phyloP scores from a whole-genome alignment of 2,113 vertebrate genomes.

The Hippocampus mohnikei region DNA sequence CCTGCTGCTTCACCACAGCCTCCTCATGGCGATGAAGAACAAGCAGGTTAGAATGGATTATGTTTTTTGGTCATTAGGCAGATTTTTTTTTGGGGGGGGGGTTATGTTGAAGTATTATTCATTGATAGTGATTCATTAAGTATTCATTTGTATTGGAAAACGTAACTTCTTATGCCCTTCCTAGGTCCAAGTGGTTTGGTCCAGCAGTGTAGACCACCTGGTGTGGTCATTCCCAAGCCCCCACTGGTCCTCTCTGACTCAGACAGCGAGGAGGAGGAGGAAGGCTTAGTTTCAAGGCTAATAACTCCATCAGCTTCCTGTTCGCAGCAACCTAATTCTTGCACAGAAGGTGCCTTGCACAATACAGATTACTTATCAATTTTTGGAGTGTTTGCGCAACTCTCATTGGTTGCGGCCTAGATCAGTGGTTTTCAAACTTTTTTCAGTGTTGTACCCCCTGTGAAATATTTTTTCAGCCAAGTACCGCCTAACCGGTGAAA shows the following conservation, averaged over 20 bases:
- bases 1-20: slow-evolving; percentile 54
- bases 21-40: slow-evolving; percentile 80
- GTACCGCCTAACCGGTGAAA: too few species aligned
- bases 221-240: slow-evolving; percentile 71
- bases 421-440: too few species aligned
- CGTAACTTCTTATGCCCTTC: background rate
- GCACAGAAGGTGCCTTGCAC: slow-evolving; percentile 61
- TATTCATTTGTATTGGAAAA: background rate
- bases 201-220: slow-evolving; percentile 68
- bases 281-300: slow-evolving; percentile 61
- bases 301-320: slow-evolving; percentile 55
- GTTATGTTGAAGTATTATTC: too few species aligned
- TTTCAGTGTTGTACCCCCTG: too few species aligned
- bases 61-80: background rate
- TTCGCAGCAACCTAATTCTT: slow-evolving; percentile 67
- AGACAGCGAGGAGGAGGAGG: slow-evolving; percentile 95
- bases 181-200: slow-evolving; percentile 87
- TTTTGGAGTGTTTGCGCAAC: slow-evolving; percentile 31
- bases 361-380: slow-evolving; percentile 16
- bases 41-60: slow-evolving; percentile 80
- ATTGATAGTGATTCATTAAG: background rate
- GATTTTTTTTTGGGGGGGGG: too few species aligned
- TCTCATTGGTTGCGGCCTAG: too few species aligned
- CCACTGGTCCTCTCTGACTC: slow-evolving; percentile 88
- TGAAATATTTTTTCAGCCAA: too few species aligned